Evolutionary conservation across 2,797 vertebrate genomes (phyloP).

Genomic region (Cephalopachus bancanus): DNA sequence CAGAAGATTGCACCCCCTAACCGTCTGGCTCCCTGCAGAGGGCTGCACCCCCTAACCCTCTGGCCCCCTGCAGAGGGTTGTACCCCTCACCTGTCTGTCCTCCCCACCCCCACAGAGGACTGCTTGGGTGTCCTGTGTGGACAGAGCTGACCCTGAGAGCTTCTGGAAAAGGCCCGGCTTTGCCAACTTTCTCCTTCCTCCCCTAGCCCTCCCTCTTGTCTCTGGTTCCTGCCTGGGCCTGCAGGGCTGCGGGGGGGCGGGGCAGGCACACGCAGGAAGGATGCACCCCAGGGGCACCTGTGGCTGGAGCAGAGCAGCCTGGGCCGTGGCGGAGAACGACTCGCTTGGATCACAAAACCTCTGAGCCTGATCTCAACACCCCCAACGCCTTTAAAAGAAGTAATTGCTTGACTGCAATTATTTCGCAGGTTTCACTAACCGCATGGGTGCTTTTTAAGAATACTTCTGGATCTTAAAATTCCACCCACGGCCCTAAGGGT

Average conservation of each 20-base stretch:
- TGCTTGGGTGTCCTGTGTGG: too few species aligned
- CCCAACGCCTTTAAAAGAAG: slow-evolving; percentile 57
- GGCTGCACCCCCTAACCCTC: too few species aligned
- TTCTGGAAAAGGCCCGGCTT: background rate
- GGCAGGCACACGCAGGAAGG: too few species aligned
- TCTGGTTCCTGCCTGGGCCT: background rate
- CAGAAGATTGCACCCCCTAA: too few species aligned
- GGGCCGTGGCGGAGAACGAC: slow-evolving; percentile 18
- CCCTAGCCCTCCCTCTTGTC: fast-evolving
- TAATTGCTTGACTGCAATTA: slow-evolving; percentile 74
- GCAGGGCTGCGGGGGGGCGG: too few species aligned
- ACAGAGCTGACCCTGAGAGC: background rate
- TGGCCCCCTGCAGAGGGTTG: too few species aligned
- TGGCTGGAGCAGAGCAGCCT: background rate
- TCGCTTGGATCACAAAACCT: background rate
- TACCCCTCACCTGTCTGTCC: too few species aligned
- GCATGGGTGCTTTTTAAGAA: slow-evolving; percentile 73
- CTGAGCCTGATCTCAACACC: slow-evolving; percentile 57
- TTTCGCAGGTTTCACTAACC: slow-evolving; percentile 71
- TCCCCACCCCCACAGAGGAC: background rate
- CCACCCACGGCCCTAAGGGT: slow-evolving; percentile 60
- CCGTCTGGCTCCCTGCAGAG: too few species aligned
- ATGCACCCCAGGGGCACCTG: slow-evolving; percentile 48
- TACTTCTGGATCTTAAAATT: slow-evolving; percentile 66
- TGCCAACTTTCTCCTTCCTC: background rate